Evolutionary conservation across 2,888 invertebrate genomes (phyloP), one percentile per base, ranked within the genome.

Genomic region (Phania funesta): DNA sequence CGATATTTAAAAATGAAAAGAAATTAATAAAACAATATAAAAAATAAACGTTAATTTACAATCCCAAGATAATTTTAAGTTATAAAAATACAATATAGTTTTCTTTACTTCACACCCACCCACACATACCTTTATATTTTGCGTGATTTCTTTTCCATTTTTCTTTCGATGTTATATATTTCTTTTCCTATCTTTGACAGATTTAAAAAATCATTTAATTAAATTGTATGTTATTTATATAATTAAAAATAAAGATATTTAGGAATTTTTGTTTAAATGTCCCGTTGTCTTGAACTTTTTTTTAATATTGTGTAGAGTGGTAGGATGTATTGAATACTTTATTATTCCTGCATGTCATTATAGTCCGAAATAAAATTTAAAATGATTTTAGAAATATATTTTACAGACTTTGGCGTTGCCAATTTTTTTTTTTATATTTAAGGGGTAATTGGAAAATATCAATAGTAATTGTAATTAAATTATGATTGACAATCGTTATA

Each of bases 1-100:
- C 87, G 90, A 91, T 87, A 90, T 91, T 86, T 91, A 86, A 90
- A 85, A 18, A 38, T 26, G n/a, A 3, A 50, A 48, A 22, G 11
- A 44, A 35, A 32, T 18, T 22, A 22, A 26, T 22, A 44, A 60
- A 64, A 54, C n/a, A n/a, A n/a, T n/a, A n/a, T n/a, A 29, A 18
- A 44, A 35, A 52, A 68, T 32, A 38, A 50, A 46, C 77, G 62
- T 70, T 77, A 35, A 56, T 78, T 70, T 58, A 73, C 50, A 67
- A 78, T 41, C 71, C 78, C 50, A 73, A 71, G 18, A 50, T 73
- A 79, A 79, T 79, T 44, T 73, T 79, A 71, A 73, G 78, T 58
- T 65, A 44, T 16, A 35, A 38, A 65, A 48, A 38, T 38, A 62
- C 44, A 11, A 48, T 8, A 11, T 50, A 7, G 1, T 56, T 56